A percentile compares a stretch with the other conserved stretches of the same genome.
These are phyloP conservation scores for Mergus octosetaceus DNA, from an alignment of 2,797 vertebrate species.

Conservation along the genomic window DNA sequence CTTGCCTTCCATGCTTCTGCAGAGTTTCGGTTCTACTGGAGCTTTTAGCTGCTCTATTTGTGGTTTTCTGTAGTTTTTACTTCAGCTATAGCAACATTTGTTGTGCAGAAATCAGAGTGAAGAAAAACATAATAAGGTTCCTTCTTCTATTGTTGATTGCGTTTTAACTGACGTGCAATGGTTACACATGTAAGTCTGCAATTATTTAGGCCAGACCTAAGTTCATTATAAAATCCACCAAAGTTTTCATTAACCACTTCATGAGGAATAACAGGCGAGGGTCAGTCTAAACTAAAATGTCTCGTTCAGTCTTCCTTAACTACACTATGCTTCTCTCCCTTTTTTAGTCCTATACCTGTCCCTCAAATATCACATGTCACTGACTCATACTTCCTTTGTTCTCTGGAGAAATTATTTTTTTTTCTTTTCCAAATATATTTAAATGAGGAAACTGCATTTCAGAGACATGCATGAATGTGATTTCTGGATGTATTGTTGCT, in stretches of 20 bases:
- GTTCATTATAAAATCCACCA: not conserved
- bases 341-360: not conserved
- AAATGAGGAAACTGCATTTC: not conserved
- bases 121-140: not conserved
- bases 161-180: not conserved
- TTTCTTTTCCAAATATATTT: not conserved
- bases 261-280: not conserved
- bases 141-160: accelerated
- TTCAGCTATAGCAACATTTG: not conserved
- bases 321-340: not conserved
- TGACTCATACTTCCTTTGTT: not conserved
- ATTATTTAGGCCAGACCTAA: not conserved
- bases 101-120: not conserved
- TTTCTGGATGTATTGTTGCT: not conserved
- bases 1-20: not conserved
- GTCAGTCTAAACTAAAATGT: not conserved
- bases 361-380: not conserved
- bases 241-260: not conserved
- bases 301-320: not conserved
- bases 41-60: not conserved
- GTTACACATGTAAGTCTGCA: not conserved
- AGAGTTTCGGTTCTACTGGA: not conserved
- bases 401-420: not conserved
- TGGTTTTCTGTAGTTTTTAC: not conserved
- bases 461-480: not conserved